Evolutionary conservation across 2,888 invertebrate genomes (phyloP).

Genomic region (Trilocha varians): DNA sequence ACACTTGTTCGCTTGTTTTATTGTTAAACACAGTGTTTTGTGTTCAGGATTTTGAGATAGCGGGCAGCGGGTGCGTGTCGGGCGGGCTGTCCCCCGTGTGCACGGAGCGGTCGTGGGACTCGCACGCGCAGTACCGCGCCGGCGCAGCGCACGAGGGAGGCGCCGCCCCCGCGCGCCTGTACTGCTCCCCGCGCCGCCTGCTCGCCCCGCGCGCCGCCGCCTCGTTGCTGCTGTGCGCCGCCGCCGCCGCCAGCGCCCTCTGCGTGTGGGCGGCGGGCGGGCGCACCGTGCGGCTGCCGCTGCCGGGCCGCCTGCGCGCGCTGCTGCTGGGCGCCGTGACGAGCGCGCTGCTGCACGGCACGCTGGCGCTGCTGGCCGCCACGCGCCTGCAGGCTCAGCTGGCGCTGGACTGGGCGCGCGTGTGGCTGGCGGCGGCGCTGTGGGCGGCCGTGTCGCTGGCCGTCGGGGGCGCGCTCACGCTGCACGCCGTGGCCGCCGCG

Average conservation of each 20-base stretch:
- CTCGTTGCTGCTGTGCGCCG: slow-evolving; percentile 27
- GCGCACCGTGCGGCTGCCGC: slow-evolving; percentile 31
- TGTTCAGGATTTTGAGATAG: slow-evolving; percentile 67
- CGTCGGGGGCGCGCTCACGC: slow-evolving; percentile 33
- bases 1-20: background rate
- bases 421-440: slow-evolving; percentile 17
- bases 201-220: slow-evolving; percentile 28
- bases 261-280: slow-evolving; percentile 45
- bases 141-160: slow-evolving; percentile 49
- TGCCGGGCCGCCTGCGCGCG: slow-evolving; percentile 33
- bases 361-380: slow-evolving; percentile 50
- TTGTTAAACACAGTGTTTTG: slow-evolving; percentile 4
- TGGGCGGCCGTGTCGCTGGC: slow-evolving; percentile 38
- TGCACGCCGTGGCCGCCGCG: slow-evolving; percentile 34
- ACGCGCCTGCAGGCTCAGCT: slow-evolving; percentile 48
- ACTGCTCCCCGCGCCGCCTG: slow-evolving; percentile 51
- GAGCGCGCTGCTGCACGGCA: slow-evolving; percentile 51
- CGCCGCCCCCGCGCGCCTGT: slow-evolving; percentile 53
- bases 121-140: slow-evolving; percentile 65
- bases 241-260: slow-evolving; percentile 26
- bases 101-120: slow-evolving; percentile 69
- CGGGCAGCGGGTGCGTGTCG: slow-evolving; percentile 64
- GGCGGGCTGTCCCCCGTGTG: slow-evolving; percentile 60
- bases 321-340: slow-evolving; percentile 35
- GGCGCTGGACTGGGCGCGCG: slow-evolving; percentile 39